These are phyloP conservation scores for Lycocorax pyrrhopterus DNA, from an alignment of 2,113 vertebrate genomes.

Conservation along the genomic window DNA sequence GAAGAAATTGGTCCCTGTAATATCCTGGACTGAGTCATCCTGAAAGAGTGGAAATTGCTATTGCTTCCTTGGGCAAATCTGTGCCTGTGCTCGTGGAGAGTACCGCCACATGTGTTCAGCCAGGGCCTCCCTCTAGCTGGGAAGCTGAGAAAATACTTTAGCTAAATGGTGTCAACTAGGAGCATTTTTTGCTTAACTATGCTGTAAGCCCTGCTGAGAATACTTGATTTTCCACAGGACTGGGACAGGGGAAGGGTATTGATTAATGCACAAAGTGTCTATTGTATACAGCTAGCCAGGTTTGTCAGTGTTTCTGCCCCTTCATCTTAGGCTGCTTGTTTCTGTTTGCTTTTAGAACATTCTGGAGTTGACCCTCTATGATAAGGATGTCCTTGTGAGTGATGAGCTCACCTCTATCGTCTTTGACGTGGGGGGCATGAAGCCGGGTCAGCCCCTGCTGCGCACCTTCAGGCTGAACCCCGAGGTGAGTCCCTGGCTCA, in stretches of 20 bases:
- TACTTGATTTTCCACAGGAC: background rate
- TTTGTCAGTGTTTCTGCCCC: background rate
- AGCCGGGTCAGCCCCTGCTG: conserved; percentile 27
- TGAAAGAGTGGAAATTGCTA: background rate
- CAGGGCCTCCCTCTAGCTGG: background rate
- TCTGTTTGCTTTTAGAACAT: conserved; percentile 63
- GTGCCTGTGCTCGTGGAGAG: background rate
- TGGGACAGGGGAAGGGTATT: background rate
- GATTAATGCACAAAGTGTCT: background rate
- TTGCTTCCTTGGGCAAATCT: background rate
- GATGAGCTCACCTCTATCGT: conserved; percentile 58
- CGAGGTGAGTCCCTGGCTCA: conserved; percentile 49
- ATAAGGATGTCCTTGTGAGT: conserved; percentile 67
- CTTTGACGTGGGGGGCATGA: conserved; percentile 69
- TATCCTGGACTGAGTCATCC: background rate
- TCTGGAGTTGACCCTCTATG: conserved; percentile 72
- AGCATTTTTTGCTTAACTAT: background rate
- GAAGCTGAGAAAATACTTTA: background rate
- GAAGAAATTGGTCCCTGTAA: background rate
- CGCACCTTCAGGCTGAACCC: conserved; percentile 59
- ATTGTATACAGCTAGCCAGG: background rate
- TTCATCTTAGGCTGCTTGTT: background rate
- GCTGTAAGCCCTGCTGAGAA: background rate
- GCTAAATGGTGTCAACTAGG: background rate
- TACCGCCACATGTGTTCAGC: background rate